These are phyloP conservation scores for Nephotettix cincticeps DNA, from an alignment of 1,140 invertebrate species.

Conservation along the genomic window DNA sequence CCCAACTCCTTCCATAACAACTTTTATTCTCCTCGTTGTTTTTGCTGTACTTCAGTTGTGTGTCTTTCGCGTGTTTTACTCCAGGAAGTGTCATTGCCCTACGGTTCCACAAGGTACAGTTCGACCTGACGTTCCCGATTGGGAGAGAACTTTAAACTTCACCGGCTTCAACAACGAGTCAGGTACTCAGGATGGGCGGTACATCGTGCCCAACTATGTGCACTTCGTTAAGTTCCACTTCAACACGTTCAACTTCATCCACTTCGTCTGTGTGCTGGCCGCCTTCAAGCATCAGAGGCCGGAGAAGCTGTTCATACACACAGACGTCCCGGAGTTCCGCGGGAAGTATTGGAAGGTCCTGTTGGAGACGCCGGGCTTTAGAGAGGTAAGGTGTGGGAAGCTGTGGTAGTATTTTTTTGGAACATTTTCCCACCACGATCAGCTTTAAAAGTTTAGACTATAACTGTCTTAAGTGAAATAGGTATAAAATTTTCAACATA, in stretches of 20 bases:
- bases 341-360: constrained; percentile 39
- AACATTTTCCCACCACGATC: too few relatives aligned
- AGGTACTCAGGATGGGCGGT: constrained; percentile 27
- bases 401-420: too few relatives aligned
- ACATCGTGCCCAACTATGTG: constrained; percentile 38
- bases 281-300: constrained; percentile 40
- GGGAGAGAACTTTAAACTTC: constrained; percentile 27
- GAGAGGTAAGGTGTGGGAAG: neutral
- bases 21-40: too few relatives aligned
- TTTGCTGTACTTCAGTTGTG: too few relatives aligned
- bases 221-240: constrained; percentile 36
- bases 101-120: constrained; percentile 29
- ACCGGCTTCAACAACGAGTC: constrained; percentile 37
- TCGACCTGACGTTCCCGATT: neutral
- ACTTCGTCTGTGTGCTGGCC: constrained; percentile 36
- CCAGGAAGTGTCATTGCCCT: too few relatives aligned
- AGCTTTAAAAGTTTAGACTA: too few relatives aligned
- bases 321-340: constrained; percentile 31
- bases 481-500: too few relatives aligned
- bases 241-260: constrained; percentile 29
- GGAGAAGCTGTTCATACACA: constrained; percentile 39
- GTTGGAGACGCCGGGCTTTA: constrained; percentile 26
- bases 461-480: too few relatives aligned
- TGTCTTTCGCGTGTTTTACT: too few relatives aligned
- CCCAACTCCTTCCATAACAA: too few relatives aligned